phyloP scores from a whole-genome alignment of 1,140 invertebrate genomes.

The Conopomorpha cramerella region DNA sequence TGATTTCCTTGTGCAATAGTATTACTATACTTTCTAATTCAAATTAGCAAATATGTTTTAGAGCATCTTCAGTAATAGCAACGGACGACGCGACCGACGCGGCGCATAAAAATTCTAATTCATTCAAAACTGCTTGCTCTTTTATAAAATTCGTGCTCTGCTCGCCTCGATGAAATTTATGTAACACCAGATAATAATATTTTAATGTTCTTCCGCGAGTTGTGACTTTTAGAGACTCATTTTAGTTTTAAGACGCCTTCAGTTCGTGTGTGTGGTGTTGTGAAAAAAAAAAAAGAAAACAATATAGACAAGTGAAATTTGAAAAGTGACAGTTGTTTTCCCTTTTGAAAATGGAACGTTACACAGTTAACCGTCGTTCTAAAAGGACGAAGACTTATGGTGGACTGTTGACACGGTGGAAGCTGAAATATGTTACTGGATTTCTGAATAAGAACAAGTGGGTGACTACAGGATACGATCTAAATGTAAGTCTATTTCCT shows the following conservation, averaged over 20 bases:
- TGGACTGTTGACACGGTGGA: conserved; percentile 36
- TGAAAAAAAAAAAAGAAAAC: conserved; percentile 12
- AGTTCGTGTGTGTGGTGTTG: conserved; percentile 23
- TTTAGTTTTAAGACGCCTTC: conserved; percentile 37
- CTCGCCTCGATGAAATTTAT: conserved; percentile 35
- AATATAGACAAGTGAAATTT: conserved; percentile 10
- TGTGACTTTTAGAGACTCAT: conserved; percentile 24
- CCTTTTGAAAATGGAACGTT: conserved; percentile 32
- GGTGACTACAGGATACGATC: conserved; percentile 39
- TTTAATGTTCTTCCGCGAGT: conserved; percentile 17
- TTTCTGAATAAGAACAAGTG: conserved; percentile 29
- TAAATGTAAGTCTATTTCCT: conserved; percentile 46
- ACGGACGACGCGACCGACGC: no score
- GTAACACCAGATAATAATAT: conserved; percentile 32
- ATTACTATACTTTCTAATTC: conserved; percentile 15
- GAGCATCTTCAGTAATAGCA: neutral
- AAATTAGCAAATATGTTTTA: conserved; percentile 8
- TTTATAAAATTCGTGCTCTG: conserved; percentile 5
- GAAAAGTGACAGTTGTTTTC: conserved; percentile 17
- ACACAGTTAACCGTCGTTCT: conserved; percentile 38
- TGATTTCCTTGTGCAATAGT: conserved; percentile 3
- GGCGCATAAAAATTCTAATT: no score
- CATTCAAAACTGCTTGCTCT: neutral
- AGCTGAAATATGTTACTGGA: conserved; percentile 28
- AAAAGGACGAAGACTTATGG: conserved; percentile 27